Conservation (phyloP, 2,113 vertebrate genomes). For the Physeter macrocephalus region DNA sequence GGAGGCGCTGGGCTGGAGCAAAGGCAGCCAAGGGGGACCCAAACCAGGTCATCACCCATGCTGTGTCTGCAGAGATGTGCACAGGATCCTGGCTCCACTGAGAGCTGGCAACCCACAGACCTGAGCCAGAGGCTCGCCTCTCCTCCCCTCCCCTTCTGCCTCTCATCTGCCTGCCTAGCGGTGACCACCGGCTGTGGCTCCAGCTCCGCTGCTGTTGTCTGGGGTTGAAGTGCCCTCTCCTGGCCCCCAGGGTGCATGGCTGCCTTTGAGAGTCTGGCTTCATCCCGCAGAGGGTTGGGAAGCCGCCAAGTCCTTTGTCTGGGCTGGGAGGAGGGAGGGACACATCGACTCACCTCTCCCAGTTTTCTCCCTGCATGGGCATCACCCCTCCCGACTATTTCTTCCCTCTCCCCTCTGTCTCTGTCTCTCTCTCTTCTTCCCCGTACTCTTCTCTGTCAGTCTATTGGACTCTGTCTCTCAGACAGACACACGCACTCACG, state of each 20-base stretch:
- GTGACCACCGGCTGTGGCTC: not conserved
- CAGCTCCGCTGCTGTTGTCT: slow-evolving; percentile 60
- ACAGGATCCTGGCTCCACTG: not conserved
- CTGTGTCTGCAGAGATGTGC: not conserved
- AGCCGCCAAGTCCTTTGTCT: slow-evolving; percentile 7
- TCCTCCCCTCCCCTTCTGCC: not conserved
- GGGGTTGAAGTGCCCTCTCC: slow-evolving; percentile 85
- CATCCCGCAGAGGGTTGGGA: not conserved
- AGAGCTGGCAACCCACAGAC: not conserved
- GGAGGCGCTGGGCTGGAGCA: not conserved
- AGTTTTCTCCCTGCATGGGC: not conserved
- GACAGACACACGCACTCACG: not conserved
- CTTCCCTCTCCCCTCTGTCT: not conserved
- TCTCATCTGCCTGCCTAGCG: not conserved
- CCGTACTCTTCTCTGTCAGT: not conserved
- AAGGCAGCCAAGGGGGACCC: not conserved
- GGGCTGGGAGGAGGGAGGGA: not conserved
- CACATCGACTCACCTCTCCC: not conserved
- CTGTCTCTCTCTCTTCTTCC: not conserved
- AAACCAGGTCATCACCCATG: not conserved
- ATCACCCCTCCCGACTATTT: not conserved
- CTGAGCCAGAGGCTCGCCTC: not conserved
- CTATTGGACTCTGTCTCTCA: not conserved
- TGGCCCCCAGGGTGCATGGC: slow-evolving; percentile 69
- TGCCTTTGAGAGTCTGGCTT: not conserved